Conservation (phyloP, 2,113 vertebrate species). For the Uria lomvia region DNA sequence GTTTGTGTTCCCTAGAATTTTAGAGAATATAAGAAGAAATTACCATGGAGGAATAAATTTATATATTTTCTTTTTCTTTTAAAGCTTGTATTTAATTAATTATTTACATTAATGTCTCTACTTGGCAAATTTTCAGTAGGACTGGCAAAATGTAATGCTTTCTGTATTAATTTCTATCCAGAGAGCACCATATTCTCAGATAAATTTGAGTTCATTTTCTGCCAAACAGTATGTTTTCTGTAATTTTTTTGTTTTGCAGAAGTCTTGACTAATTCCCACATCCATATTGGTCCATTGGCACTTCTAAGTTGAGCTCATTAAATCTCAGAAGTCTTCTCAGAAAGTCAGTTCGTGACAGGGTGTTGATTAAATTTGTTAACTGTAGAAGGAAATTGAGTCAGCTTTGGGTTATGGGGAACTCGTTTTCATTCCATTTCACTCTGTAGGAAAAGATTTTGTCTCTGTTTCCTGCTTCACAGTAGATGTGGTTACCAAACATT, state of each 20-base stretch:
- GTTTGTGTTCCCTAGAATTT: background rate
- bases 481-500: background rate
- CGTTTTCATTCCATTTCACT: background rate
- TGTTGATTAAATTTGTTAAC: slow-evolving; percentile 24
- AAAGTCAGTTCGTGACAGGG: background rate
- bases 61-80: background rate
- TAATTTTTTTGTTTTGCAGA: background rate
- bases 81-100: background rate
- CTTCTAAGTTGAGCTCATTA: background rate
- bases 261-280: background rate
- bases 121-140: background rate
- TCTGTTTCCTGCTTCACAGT: background rate
- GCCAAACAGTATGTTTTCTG: background rate
- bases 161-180: background rate
- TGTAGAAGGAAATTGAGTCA: background rate
- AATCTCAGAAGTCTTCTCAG: background rate
- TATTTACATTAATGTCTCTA: background rate
- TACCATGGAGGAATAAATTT: background rate
- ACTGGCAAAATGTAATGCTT: background rate
- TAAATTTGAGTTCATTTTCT: background rate
- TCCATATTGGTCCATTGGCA: background rate
- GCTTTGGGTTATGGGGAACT: background rate
- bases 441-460: background rate
- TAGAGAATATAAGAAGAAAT: background rate
- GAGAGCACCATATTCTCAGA: background rate